Conservation (phyloP, 2,888 invertebrate genomes). For the Rhorus exstirpatorius region DNA sequence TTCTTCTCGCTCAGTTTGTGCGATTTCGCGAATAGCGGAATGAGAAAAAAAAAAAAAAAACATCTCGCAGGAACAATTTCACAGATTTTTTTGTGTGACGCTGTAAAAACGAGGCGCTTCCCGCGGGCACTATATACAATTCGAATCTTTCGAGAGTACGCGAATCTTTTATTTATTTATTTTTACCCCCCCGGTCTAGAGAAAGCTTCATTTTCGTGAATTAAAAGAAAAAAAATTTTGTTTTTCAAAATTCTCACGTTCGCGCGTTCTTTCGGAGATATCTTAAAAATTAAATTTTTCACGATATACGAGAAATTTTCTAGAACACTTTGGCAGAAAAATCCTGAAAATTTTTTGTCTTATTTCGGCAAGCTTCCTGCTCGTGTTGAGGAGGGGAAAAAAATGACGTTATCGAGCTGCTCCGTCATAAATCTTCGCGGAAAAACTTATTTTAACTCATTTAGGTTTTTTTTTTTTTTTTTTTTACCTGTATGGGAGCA, state of each 20-base stretch:
- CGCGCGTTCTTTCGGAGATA: too few relatives aligned
- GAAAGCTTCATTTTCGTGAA: too few relatives aligned
- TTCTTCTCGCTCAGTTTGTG: not conserved
- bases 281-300: too few relatives aligned
- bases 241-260: too few relatives aligned
- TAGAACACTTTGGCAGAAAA: too few relatives aligned
- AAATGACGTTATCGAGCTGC: not conserved
- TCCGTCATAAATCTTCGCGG: conserved; percentile 31
- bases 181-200: too few relatives aligned
- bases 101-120: conserved; percentile 36
- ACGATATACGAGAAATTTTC: too few relatives aligned
- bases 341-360: too few relatives aligned
- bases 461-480: conserved; percentile 11
- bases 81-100: conserved; percentile 24
- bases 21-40: not conserved
- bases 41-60: too few relatives aligned
- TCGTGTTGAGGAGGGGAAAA: too few relatives aligned
- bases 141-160: conserved; percentile 39
- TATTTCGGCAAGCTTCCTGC: too few relatives aligned
- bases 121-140: conserved; percentile 37
- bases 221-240: too few relatives aligned
- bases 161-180: conserved; percentile 6
- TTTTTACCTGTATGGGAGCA: conserved; percentile 63
- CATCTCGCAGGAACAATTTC: conserved; percentile 55
- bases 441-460: conserved; percentile 3